Evolutionary conservation across 2,113 vertebrate species (phyloP).

Genomic region (Morone chrysops): DNA sequence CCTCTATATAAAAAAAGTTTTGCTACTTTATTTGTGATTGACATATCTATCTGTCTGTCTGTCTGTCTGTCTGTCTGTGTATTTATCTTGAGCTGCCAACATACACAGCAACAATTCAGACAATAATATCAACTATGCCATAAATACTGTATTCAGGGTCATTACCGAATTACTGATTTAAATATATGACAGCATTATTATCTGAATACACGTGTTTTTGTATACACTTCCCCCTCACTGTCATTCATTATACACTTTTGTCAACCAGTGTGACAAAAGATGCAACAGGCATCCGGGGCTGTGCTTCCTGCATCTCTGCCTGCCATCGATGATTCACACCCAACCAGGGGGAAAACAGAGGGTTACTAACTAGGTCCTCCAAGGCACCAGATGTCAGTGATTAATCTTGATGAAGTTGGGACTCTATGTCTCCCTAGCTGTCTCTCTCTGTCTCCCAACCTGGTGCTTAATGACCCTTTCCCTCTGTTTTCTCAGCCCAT

Average conservation of each 20-base stretch:
- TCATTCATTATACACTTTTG: constrained; percentile 66
- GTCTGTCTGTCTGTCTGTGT: neutral
- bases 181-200: constrained; percentile 24
- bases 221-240: constrained; percentile 37
- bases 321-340: constrained; percentile 80
- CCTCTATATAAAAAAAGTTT: neutral
- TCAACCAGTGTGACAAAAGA: constrained; percentile 77
- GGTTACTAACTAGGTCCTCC: constrained; percentile 83
- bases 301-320: constrained; percentile 64
- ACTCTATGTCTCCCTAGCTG: constrained; percentile 73
- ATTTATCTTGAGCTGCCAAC: neutral
- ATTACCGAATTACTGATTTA: constrained; percentile 18
- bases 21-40: neutral
- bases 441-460: constrained; percentile 75
- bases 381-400: constrained; percentile 83
- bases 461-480: constrained; percentile 81
- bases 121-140: neutral
- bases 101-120: neutral
- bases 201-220: constrained; percentile 32
- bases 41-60: neutral
- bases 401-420: constrained; percentile 83
- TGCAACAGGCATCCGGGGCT: constrained; percentile 67
- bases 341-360: constrained; percentile 74
- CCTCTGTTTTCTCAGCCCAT: constrained; percentile 76
- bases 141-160: constrained; percentile 38